Percentiles rank a stretch among this genome's conserved stretches.
Conservation (phyloP, 2,888 invertebrate species). For the Bombylius major region DNA sequence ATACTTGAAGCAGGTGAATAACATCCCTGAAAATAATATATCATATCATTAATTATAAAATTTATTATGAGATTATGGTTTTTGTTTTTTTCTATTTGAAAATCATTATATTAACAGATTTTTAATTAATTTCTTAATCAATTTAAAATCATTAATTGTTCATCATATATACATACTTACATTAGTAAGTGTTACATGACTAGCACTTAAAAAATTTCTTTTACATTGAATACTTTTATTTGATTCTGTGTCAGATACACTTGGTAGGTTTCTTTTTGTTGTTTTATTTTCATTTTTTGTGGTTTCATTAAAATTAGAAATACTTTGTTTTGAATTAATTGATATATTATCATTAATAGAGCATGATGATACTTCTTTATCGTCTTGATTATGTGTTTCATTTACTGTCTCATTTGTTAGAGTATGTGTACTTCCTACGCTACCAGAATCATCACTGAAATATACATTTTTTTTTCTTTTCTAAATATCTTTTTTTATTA, state of each 20-base stretch:
- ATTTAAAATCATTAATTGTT: too few relatives aligned
- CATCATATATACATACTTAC: slow-evolving; percentile 36
- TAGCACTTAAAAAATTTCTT: slow-evolving; percentile 37
- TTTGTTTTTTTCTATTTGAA: too few relatives aligned
- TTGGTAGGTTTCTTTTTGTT: slow-evolving; percentile 6
- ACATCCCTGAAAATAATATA: slow-evolving; percentile 43
- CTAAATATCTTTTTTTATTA: too few relatives aligned
- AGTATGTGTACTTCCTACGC: slow-evolving; percentile 14
- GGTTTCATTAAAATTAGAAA: slow-evolving; percentile 2
- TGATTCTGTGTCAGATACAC: slow-evolving; percentile 38
- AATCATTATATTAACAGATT: not conserved
- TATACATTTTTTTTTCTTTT: too few relatives aligned
- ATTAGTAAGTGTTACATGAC: slow-evolving; percentile 48
- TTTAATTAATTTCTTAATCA: not conserved
- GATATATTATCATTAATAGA: slow-evolving; percentile 4
- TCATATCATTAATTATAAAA: not conserved
- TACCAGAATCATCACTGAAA: slow-evolving; percentile 7
- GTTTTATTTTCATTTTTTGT: not conserved
- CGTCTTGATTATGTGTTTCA: slow-evolving; percentile 5
- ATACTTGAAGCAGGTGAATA: slow-evolving; percentile 58
- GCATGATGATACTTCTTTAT: slow-evolving; percentile 3
- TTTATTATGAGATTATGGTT: not conserved
- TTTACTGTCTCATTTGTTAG: slow-evolving; percentile 15
- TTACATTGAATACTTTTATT: slow-evolving; percentile 40
- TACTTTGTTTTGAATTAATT: slow-evolving; percentile 3